phyloP scores from a whole-genome alignment of 2,113 vertebrate species.

The Dunckerocampus dactyliophorus region DNA sequence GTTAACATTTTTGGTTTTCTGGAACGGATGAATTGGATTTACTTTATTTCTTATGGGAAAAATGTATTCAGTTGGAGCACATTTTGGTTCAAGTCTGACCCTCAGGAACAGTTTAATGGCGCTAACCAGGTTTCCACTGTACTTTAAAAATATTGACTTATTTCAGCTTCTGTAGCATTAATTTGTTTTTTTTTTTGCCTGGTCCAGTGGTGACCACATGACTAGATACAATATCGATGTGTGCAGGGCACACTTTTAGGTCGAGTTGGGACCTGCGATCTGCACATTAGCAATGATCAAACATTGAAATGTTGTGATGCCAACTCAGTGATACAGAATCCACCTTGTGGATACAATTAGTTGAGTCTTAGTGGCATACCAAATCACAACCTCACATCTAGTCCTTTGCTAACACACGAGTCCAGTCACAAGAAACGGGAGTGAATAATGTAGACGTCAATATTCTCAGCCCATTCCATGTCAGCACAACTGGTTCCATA shows the following conservation, averaged over 20 bases:
- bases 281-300: constrained; percentile 51
- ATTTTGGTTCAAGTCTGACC: too few relatives aligned
- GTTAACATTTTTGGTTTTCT: too few relatives aligned
- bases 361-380: constrained; percentile 31
- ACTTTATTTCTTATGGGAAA: too few relatives aligned
- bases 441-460: constrained; percentile 65
- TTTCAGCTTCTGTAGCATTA: too few relatives aligned
- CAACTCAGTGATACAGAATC: constrained; percentile 20
- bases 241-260: constrained; percentile 20
- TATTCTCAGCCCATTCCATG: constrained; percentile 32
- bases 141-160: too few relatives aligned
- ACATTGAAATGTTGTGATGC: constrained; percentile 52
- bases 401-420: constrained; percentile 68
- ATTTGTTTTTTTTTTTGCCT: constrained; percentile 3
- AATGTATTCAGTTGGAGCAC: too few relatives aligned
- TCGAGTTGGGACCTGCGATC: constrained; percentile 15
- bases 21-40: too few relatives aligned
- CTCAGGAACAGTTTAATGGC: too few relatives aligned
- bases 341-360: constrained; percentile 44
- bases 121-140: too few relatives aligned
- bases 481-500: constrained; percentile 43
- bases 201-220: constrained; percentile 8
- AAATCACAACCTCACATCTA: constrained; percentile 49
- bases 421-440: constrained; percentile 47
- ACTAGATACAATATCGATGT: constrained; percentile 21